Conservation (phyloP, 2,797 vertebrate species). For the Sebastes nivosus region DNA sequence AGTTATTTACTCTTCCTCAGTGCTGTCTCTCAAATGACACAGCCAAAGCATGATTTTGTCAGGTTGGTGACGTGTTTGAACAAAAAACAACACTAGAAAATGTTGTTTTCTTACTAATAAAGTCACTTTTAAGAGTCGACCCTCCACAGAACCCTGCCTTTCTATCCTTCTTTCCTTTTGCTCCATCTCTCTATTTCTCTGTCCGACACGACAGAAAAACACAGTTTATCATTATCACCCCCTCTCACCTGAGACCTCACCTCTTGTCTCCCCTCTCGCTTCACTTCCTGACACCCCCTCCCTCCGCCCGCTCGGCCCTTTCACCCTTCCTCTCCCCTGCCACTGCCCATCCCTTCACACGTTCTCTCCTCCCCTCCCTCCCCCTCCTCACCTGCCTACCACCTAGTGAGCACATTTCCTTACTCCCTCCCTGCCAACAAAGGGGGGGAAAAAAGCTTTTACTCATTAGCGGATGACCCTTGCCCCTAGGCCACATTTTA, state of each 20-base stretch:
- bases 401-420: conserved; percentile 81
- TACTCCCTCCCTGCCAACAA: conserved; percentile 74
- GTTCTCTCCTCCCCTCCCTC: conserved; percentile 56
- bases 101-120: background rate
- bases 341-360: conserved; percentile 79
- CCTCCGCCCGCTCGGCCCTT: conserved; percentile 52
- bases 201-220: conserved; percentile 49
- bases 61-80: background rate
- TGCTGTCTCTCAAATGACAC: background rate
- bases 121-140: background rate
- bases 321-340: conserved; percentile 75
- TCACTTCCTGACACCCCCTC: conserved; percentile 70
- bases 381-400: conserved; percentile 73
- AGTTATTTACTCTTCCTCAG: background rate
- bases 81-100: background rate
- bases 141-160: background rate
- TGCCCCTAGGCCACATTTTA: conserved; percentile 83
- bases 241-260: conserved; percentile 82
- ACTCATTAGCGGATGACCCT: conserved; percentile 84
- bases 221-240: conserved; percentile 76
- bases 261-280: conserved; percentile 68
- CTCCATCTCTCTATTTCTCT: conserved; percentile 18
- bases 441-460: conserved; percentile 76
- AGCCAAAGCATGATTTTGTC: background rate
- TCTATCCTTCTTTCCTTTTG: background rate